phyloP scores from a whole-genome alignment of 2,888 invertebrate genomes.

The Crocallis elinguaria region DNA sequence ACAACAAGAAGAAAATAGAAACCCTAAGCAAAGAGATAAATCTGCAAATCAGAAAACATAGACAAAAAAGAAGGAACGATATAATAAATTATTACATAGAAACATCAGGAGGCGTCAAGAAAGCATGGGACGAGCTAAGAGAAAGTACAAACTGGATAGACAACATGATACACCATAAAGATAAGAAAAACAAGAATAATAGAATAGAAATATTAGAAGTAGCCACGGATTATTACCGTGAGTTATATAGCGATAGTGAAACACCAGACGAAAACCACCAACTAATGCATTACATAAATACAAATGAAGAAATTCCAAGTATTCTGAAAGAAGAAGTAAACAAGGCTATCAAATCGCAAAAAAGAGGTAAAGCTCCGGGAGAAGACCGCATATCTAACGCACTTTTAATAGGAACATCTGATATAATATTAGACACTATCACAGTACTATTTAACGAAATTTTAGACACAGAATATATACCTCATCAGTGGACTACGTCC shows the following conservation, averaged over 20 bases:
- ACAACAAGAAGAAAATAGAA: not conserved
- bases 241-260: not conserved
- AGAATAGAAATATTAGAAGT: slow-evolving; percentile 15
- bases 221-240: slow-evolving; percentile 17
- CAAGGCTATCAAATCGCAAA: slow-evolving; percentile 16
- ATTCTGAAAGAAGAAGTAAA: slow-evolving; percentile 20
- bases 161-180: slow-evolving; percentile 12
- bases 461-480: not conserved
- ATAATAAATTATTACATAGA: not conserved
- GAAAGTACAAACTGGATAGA: slow-evolving; percentile 7
- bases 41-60: not conserved
- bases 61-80: not conserved
- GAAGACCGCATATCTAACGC: slow-evolving; percentile 7
- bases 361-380: slow-evolving; percentile 24
- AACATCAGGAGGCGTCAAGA: slow-evolving; percentile 9
- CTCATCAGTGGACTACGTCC: not conserved
- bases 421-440: not conserved
- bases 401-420: not conserved
- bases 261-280: not conserved
- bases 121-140: slow-evolving; percentile 13
- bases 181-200: slow-evolving; percentile 3
- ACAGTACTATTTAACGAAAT: not conserved
- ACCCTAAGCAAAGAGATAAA: not conserved
- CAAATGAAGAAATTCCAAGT: slow-evolving; percentile 4
- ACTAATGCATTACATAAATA: not conserved